A percentile compares a stretch with the other conserved stretches of the same genome.
Conservation (phyloP, 1,140 invertebrate genomes). For the Philotrypesis tridentata region DNA sequence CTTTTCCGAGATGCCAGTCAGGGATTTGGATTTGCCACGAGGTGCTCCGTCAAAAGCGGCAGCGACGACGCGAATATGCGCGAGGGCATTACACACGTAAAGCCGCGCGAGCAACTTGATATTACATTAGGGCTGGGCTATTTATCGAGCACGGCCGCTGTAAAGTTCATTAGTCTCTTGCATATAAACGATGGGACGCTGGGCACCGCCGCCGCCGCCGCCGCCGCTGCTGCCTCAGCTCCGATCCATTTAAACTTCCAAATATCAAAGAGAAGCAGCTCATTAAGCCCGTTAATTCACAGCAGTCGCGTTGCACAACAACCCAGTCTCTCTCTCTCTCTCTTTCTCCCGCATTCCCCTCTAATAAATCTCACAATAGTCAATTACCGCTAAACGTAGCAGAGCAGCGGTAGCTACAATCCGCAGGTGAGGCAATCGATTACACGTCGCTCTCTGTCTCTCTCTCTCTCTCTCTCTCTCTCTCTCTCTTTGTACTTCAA, state of each 20-base stretch:
- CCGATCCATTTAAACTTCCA: background rate
- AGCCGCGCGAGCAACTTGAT: background rate
- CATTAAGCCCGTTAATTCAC: background rate
- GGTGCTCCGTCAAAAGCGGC: constrained; percentile 16
- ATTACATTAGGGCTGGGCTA: too few relatives aligned
- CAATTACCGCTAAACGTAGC: constrained; percentile 8
- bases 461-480: background rate
- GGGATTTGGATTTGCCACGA: background rate
- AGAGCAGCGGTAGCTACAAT: background rate
- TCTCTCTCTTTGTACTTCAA: background rate
- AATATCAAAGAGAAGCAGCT: background rate
- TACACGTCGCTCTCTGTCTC: background rate
- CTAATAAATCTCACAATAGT: constrained; percentile 36
- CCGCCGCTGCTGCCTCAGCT: too few relatives aligned
- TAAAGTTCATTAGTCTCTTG: too few relatives aligned
- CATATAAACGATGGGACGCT: too few relatives aligned
- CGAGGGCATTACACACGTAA: too few relatives aligned
- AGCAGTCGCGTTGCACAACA: background rate
- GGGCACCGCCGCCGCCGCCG: too few relatives aligned
- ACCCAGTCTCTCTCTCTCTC: background rate
- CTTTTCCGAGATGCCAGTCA: constrained; percentile 9
- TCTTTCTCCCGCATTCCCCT: background rate
- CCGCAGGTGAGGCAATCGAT: constrained; percentile 21
- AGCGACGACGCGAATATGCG: too few relatives aligned
- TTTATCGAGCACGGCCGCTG: too few relatives aligned